Evolutionary conservation across 1,140 invertebrate genomes (phyloP).

Genomic region (Lerema accius): DNA sequence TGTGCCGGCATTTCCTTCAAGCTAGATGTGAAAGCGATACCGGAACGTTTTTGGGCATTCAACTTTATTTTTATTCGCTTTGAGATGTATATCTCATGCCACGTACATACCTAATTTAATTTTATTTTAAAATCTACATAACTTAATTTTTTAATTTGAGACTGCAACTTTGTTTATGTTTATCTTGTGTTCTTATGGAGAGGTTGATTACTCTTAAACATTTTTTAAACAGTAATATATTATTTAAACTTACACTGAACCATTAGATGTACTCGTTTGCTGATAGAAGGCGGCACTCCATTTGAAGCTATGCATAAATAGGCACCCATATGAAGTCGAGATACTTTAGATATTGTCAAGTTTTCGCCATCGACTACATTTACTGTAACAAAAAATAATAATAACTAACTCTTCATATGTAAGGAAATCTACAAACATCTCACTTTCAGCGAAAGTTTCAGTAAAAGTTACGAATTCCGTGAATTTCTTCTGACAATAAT

Average conservation of each 20-base stretch:
- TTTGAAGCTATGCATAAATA: constrained; percentile 95
- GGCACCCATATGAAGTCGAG: constrained; percentile 94
- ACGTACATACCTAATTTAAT: neutral
- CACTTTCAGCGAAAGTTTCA: no score
- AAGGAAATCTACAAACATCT: no score
- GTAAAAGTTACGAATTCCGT: no score
- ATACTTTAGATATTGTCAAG: constrained; percentile 93
- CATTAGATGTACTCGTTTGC: constrained; percentile 91
- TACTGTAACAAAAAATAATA: constrained; percentile 83
- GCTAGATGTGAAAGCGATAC: constrained; percentile 53
- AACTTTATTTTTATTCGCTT: constrained; percentile 23
- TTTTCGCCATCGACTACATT: constrained; percentile 93
- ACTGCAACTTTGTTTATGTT: no score
- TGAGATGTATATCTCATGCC: neutral
- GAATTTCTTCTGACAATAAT: no score
- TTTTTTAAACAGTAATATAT: constrained; percentile 2
- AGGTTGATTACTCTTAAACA: neutral
- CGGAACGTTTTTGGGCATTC: constrained; percentile 26
- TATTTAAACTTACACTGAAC: constrained; percentile 92
- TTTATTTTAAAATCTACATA: neutral
- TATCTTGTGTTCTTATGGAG: no score
- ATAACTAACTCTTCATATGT: no score
- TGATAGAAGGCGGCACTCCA: constrained; percentile 93
- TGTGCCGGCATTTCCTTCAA: constrained; percentile 49
- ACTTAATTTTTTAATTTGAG: neutral